These are phyloP conservation scores for Coreoperca whiteheadi DNA, from an alignment of 2,113 vertebrate genomes.

Conservation along the genomic window DNA sequence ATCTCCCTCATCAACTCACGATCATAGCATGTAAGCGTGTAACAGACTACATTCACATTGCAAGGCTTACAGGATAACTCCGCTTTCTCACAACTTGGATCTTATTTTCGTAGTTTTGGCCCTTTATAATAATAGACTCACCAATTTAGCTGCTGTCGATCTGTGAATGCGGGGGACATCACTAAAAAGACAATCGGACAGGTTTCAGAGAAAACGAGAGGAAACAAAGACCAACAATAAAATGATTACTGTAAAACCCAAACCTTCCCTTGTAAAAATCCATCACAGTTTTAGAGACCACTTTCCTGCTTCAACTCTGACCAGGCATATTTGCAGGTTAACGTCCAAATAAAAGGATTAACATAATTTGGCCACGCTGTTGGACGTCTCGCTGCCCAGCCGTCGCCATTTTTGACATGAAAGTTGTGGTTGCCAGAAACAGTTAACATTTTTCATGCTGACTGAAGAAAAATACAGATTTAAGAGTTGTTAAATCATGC, in stretches of 20 bases:
- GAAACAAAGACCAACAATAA: no score
- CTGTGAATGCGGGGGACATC: background rate
- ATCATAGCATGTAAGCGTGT: background rate
- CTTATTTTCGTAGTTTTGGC: background rate
- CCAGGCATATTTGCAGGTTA: background rate
- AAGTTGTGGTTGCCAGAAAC: background rate
- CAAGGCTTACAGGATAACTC: background rate
- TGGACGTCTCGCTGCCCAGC: background rate
- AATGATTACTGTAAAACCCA: background rate
- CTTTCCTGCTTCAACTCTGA: background rate
- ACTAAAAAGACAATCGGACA: background rate
- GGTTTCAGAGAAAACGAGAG: background rate
- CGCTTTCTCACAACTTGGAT: background rate
- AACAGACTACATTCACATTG: slow-evolving; percentile 24
- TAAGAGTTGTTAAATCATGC: background rate
- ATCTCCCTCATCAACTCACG: background rate
- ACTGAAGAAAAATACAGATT: background rate
- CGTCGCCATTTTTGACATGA: background rate
- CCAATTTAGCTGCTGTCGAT: background rate
- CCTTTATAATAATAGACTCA: background rate
- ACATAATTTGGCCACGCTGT: background rate
- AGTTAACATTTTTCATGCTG: background rate
- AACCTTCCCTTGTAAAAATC: background rate
- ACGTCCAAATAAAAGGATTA: background rate
- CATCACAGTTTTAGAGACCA: background rate